Conservation (phyloP, 92 coral and sea anemone genomes). For the Palythoa heliodiscus region DNA sequence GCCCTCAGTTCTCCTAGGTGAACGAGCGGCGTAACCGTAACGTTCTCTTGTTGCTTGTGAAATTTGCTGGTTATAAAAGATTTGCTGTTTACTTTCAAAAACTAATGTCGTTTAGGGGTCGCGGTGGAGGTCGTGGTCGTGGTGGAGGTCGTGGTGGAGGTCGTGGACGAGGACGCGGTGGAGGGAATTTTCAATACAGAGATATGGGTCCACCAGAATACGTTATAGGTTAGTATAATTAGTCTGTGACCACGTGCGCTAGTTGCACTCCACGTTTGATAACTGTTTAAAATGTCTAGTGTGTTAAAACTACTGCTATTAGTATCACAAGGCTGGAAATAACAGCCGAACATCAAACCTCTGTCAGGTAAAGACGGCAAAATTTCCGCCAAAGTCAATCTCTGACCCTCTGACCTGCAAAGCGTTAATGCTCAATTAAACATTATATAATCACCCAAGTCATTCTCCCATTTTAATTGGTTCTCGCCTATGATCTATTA, state of each 20-base stretch:
- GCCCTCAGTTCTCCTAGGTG: not conserved
- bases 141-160: slow-evolving; percentile 76
- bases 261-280: too few relatives aligned
- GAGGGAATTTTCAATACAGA: slow-evolving; percentile 64
- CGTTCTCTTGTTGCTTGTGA: not conserved
- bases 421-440: too few relatives aligned
- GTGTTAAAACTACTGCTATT: too few relatives aligned
- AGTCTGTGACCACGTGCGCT: not conserved
- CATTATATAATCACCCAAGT: too few relatives aligned
- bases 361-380: too few relatives aligned
- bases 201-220: slow-evolving; percentile 90
- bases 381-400: too few relatives aligned
- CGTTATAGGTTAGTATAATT: slow-evolving; percentile 69
- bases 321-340: too few relatives aligned
- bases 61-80: not conserved
- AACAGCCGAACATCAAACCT: too few relatives aligned
- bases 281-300: too few relatives aligned
- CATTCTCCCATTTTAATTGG: too few relatives aligned
- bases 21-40: not conserved
- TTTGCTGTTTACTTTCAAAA: not conserved
- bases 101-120: slow-evolving; percentile 42
- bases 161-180: slow-evolving; percentile 62
- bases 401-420: too few relatives aligned
- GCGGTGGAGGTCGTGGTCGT: slow-evolving; percentile 62
- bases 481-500: too few relatives aligned